Percentiles rank a stretch among this genome's conserved stretches.
Evolutionary conservation across 2,888 invertebrate species (phyloP).

Genomic region (Diarsia rubi): DNA sequence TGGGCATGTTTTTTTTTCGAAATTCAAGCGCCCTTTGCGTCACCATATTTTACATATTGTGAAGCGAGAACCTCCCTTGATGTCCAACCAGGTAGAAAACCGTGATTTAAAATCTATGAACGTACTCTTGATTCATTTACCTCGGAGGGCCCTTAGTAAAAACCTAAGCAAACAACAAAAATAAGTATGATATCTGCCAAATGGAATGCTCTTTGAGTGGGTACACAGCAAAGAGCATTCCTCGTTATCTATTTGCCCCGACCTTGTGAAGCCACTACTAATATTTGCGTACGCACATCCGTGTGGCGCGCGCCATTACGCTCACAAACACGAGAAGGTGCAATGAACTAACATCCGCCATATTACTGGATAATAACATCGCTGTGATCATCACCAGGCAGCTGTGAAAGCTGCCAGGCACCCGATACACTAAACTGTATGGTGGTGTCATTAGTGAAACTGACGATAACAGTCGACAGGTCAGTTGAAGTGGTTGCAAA

Average conservation of each 20-base stretch:
- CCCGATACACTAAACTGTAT: conserved; percentile 33
- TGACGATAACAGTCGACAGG: conserved; percentile 1
- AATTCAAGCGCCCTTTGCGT: not conserved
- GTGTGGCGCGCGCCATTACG: conserved; percentile 73
- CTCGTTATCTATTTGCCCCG: conserved; percentile 72
- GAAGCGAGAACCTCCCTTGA: not conserved
- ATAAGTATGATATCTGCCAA: conserved; percentile 67
- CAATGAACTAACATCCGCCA: conserved; percentile 74
- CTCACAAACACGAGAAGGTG: conserved; percentile 71
- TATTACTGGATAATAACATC: conserved; percentile 44
- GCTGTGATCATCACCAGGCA: conserved; percentile 37
- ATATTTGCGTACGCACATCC: conserved; percentile 83
- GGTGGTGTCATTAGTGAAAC: conserved; percentile 35
- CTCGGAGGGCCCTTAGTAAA: conserved; percentile 37
- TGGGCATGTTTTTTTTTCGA: not conserved
- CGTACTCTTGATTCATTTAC: conserved; percentile 8
- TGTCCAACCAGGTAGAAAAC: not conserved
- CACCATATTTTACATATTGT: not conserved
- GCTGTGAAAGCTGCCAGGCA: conserved; percentile 39
- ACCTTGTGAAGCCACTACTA: conserved; percentile 77
- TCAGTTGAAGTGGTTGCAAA: not conserved
- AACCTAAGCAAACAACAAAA: conserved; percentile 61
- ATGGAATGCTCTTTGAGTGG: conserved; percentile 66
- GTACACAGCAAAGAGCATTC: conserved; percentile 63
- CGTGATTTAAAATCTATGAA: conserved; percentile 1